Evolutionary conservation across 2,113 vertebrate genomes (phyloP).

Genomic region (Lamprotornis superbus): DNA sequence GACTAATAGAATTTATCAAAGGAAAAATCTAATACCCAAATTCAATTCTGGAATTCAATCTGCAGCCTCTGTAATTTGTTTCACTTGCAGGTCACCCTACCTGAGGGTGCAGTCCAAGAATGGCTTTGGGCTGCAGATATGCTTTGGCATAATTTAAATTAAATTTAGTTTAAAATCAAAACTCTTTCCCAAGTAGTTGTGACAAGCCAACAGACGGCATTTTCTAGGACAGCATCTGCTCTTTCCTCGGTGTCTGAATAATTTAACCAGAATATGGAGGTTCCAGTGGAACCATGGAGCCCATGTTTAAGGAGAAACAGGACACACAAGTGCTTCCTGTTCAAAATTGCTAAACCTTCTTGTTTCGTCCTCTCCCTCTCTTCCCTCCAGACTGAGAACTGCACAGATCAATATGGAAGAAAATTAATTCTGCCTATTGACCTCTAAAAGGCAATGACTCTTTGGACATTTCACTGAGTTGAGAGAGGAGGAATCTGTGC

Average conservation of each 20-base stretch:
- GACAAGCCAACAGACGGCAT: slow-evolving; percentile 40
- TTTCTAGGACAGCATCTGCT: slow-evolving; percentile 62
- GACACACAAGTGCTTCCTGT: fast-evolving
- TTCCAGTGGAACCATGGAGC: background rate
- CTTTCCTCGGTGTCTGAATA: background rate
- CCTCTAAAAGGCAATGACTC: background rate
- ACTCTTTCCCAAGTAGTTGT: background rate
- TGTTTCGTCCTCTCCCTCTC: background rate
- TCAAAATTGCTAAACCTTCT: background rate
- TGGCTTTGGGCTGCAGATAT: background rate
- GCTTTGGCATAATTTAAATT: background rate
- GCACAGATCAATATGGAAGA: background rate
- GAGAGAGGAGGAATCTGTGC: background rate
- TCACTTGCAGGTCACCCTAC: background rate
- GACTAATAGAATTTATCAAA: background rate
- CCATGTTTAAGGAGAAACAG: background rate
- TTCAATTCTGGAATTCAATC: background rate
- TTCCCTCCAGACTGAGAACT: background rate
- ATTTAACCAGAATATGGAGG: background rate
- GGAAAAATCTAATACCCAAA: background rate
- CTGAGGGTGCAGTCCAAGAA: background rate
- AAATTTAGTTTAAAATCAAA: background rate
- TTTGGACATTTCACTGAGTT: background rate
- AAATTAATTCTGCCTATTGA: background rate
- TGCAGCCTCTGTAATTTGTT: background rate